Evolutionary conservation across 2,888 invertebrate species (phyloP).

Genomic region (Melanotus villosus): DNA sequence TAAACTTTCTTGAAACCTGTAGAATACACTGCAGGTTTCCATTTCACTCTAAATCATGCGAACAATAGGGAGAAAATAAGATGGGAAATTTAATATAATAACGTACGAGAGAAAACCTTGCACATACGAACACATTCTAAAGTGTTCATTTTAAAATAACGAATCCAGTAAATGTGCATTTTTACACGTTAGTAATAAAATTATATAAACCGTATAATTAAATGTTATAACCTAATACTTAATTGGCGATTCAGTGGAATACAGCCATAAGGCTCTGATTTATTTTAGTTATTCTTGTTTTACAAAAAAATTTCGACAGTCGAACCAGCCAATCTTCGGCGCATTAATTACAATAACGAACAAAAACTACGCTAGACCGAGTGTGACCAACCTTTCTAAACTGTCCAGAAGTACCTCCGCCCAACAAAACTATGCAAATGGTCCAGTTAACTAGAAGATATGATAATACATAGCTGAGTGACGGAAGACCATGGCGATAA

Average conservation of each 20-base stretch:
- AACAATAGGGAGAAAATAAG: background rate
- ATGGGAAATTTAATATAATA: constrained; percentile 27
- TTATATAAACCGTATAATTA: constrained; percentile 32
- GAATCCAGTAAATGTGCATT: constrained; percentile 31
- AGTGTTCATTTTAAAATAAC: constrained; percentile 23
- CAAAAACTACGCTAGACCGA: constrained; percentile 22
- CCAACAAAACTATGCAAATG: constrained; percentile 39
- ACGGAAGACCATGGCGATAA: constrained; percentile 35
- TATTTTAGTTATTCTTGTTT: constrained; percentile 8
- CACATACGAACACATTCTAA: constrained; percentile 23
- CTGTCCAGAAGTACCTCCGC: constrained; percentile 29
- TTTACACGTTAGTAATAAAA: constrained; percentile 36
- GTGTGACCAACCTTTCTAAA: constrained; percentile 40
- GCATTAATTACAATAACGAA: constrained; percentile 36
- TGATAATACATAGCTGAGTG: constrained; percentile 25
- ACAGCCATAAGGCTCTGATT: constrained; percentile 6
- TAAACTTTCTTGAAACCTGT: constrained; percentile 4
- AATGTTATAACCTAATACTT: constrained; percentile 9
- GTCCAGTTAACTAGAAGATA: constrained; percentile 28
- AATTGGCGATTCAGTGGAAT: constrained; percentile 10
- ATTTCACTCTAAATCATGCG: constrained; percentile 10
- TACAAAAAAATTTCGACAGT: constrained; percentile 18
- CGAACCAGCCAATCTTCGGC: constrained; percentile 32
- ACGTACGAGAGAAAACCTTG: constrained; percentile 20
- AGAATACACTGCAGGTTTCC: constrained; percentile 18